phyloP scores from a whole-genome alignment of 2,888 invertebrate genomes.

The Erebia epiphron region DNA sequence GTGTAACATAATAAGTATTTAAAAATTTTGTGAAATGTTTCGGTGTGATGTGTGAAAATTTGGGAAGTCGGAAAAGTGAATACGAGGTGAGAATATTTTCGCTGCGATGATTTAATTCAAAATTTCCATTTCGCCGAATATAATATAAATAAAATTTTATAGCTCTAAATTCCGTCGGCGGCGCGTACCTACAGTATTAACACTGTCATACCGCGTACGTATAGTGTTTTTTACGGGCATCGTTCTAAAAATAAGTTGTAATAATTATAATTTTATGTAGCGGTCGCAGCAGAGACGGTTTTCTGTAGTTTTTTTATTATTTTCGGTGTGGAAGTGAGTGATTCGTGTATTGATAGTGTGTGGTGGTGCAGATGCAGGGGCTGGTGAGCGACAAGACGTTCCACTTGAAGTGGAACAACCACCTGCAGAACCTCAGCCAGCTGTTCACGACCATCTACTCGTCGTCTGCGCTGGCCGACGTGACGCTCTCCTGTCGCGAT shows the following conservation, averaged over 20 bases:
- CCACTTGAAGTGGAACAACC: conserved; percentile 88
- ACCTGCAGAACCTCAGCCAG: conserved; percentile 87
- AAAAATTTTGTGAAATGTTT: conserved; percentile 82
- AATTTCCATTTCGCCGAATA: conserved; percentile 63
- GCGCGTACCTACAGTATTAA: conserved; percentile 81
- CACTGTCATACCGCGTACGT: conserved; percentile 83
- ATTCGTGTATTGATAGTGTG: conserved; percentile 68
- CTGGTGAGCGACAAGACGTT: conserved; percentile 86
- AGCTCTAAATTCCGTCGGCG: conserved; percentile 79
- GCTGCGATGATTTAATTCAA: conserved; percentile 63
- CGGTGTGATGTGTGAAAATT: conserved; percentile 81
- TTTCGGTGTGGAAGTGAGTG: conserved; percentile 65
- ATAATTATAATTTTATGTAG: conserved; percentile 84
- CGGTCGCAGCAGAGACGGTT: conserved; percentile 79
- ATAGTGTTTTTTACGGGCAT: conserved; percentile 84
- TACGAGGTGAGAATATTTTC: conserved; percentile 73
- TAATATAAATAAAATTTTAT: conserved; percentile 75
- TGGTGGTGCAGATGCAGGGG: conserved; percentile 81
- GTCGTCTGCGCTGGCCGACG: conserved; percentile 87
- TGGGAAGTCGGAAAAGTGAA: conserved; percentile 73
- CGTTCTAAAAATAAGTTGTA: conserved; percentile 84
- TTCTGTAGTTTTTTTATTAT: conserved; percentile 75
- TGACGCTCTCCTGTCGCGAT: conserved; percentile 88
- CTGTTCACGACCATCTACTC: conserved; percentile 87
- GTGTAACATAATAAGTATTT: conserved; percentile 83